A percentile compares a stretch with the other conserved stretches of the same genome.
Evolutionary conservation across 2,888 invertebrate genomes (phyloP).

Genomic region (Eucriotettix oculatus): DNA sequence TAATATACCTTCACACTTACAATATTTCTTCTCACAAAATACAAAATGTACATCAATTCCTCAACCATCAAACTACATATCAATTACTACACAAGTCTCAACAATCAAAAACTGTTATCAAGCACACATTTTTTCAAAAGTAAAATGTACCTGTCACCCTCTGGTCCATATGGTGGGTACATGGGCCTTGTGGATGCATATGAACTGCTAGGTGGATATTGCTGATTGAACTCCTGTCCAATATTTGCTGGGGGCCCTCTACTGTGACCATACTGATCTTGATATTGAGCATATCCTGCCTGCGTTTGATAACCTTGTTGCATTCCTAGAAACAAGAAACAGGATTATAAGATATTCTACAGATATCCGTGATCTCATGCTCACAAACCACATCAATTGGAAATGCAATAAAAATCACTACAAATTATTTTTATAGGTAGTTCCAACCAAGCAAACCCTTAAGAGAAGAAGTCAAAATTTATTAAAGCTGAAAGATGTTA

Average conservation of each 20-base stretch:
- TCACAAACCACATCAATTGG: not conserved
- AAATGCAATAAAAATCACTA: not conserved
- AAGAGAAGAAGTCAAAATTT: too few relatives aligned
- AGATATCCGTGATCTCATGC: not conserved
- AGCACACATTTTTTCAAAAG: too few relatives aligned
- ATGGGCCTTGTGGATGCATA: conserved; percentile 19
- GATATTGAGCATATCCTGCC: conserved; percentile 30
- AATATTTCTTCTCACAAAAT: too few relatives aligned
- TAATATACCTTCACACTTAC: too few relatives aligned
- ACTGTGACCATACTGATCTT: conserved; percentile 29
- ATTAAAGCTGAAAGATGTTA: too few relatives aligned
- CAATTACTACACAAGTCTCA: too few relatives aligned
- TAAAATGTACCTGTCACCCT: conserved; percentile 18
- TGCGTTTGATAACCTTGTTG: conserved; percentile 23
- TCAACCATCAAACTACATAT: too few relatives aligned
- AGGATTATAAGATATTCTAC: not conserved
- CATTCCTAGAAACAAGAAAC: conserved; percentile 22
- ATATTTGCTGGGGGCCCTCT: conserved; percentile 24
- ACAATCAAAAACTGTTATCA: too few relatives aligned
- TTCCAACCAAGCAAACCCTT: too few relatives aligned
- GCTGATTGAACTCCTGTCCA: conserved; percentile 29
- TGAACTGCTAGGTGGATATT: conserved; percentile 24
- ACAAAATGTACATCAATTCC: too few relatives aligned
- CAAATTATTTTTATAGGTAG: too few relatives aligned
- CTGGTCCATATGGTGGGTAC: conserved; percentile 29